Evolutionary conservation across 2,113 vertebrate genomes (phyloP), one percentile per base, ranked within the genome.

Genomic region (Spea multiplicata): DNA sequence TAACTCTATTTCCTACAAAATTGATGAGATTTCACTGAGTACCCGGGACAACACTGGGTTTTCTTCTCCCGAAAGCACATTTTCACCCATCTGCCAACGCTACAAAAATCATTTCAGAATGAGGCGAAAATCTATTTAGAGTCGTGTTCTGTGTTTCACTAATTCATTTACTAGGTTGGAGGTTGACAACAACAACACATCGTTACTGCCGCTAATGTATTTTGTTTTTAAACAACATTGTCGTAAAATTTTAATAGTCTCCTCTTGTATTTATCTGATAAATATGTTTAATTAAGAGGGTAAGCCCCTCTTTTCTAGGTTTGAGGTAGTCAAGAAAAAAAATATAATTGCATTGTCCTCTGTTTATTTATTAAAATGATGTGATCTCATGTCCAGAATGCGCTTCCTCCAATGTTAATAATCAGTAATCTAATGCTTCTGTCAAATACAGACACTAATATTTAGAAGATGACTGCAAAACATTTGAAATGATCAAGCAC

Each of bases 101-200:
- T 91, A 90, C 85, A 83, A 80, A 80, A 88, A 88, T 65, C 90
- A 86, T 83, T 84, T 87, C 6, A 85, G 86, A 65, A 85, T 82
- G 46, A 88, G 95, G 53, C 91, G 96, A 82, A 97, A 92, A 87
- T 98, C 96, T 47, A 86, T 98, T 84, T 98, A 86, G 90, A 72
- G 47, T 49, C 55, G 4, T 9, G 1, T 4, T 9, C 8, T 13
- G 55, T 13, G 55, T 59, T 12, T 59, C 55, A 13, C 55, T 12
- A 8, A 52, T 52, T 52, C 6, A 59, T 13, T 59, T 59, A 59
- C 10, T 59, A 59, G 9, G 14, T 9, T 13, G 14, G 55, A 13
- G 55, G 1, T 57, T 57, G 55, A 13, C 55, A 8, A 13, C 0
- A 8, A 13, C 3, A 3, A 13, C 4, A 9, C 55, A 9, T n/a